Conservation (phyloP, 37 sponge, comb jelly and placozoan species). For the Petrosia ficiformis region DNA sequence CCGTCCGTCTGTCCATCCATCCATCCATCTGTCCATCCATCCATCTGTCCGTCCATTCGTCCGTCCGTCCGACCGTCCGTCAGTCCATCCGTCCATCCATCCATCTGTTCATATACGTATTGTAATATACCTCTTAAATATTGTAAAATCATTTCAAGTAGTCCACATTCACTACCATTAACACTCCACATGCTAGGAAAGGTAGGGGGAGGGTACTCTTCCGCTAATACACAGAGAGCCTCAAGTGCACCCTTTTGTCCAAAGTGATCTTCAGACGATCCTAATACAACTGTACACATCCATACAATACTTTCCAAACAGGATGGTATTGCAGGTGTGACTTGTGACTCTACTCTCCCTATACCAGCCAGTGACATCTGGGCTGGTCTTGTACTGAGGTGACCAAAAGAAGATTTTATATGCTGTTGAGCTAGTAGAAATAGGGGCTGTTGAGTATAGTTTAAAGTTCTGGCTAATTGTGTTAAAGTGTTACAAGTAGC, state of each 20-base stretch:
- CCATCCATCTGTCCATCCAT: no score
- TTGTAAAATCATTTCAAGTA: conserved; percentile 11
- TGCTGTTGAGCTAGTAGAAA: conserved; percentile 23
- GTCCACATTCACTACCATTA: neutral
- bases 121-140: conserved; percentile 14
- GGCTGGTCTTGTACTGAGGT: neutral
- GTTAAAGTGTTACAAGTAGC: conserved; percentile 31
- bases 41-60: no score
- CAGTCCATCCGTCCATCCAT: no score
- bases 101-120: no score
- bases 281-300: neutral
- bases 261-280: conserved; percentile 20
- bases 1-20: no score
- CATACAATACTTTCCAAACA: conserved; percentile 43
- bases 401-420: conserved; percentile 9
- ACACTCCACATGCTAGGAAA: conserved; percentile 51
- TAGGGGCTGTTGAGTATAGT: conserved; percentile 5
- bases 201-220: conserved; percentile 51
- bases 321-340: conserved; percentile 6
- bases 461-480: conserved; percentile 20
- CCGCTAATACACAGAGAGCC: conserved; percentile 40
- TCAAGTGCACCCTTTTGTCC: conserved; percentile 59
- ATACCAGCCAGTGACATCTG: conserved; percentile 45
- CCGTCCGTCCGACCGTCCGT: no score
- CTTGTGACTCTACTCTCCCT: conserved; percentile 9